Base-by-base conservation (phyloP, 2,113 vertebrate genomes). In the Clarias batrachus region DNA sequence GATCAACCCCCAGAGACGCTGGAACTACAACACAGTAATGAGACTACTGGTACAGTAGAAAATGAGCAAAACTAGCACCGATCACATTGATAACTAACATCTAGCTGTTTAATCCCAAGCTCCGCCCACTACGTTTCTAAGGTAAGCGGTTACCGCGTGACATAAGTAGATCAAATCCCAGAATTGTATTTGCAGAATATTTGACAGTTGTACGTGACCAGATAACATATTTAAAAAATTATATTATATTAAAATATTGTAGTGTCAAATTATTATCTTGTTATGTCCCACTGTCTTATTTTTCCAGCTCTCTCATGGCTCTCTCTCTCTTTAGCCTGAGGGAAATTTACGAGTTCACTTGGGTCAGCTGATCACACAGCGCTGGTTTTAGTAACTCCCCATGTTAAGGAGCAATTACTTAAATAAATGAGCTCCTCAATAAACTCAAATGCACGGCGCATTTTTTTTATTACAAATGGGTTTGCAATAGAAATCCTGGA, bases 311-410 rank as follows among this genome's bases (percentile, higher is more conserved):
- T 1, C 25, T 56, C 25, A 41, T 19, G 5, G 27, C 52, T 77
- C 52, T 56, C 25, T 56, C 52, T 30, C 74, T 56, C 52, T 78
- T 0, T 41, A 66, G 62, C 87, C 79, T 78, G 60, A 82, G 86
- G 85, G 65, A 87, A 52, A 78, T 82, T 57, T 63, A 86, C 74
- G n/a, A 74, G 41, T 87, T 88, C 54, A 85, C 87, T 17, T 48
- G n/a, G 48, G 63, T 88, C 68, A 71, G 68, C 81, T 88, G 80
- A 90, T 89, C 70, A 89, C 85, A 81, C 80, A 71, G 79, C 81
- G 60, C 74, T 76, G 84, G 85, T 89, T 86, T 83, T 77, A 65
- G n/a, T 89, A 85, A 90, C 83, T 89, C 85, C 78, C 37, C 83
- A 59, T 33, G 21, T 56, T 41, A 89, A 87, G 73, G 37, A 41